Percentiles rank a stretch among this genome's conserved stretches.
Evolutionary conservation across 2,797 vertebrate genomes (phyloP).

Genomic region (Sternarchorhynchus goeldii): DNA sequence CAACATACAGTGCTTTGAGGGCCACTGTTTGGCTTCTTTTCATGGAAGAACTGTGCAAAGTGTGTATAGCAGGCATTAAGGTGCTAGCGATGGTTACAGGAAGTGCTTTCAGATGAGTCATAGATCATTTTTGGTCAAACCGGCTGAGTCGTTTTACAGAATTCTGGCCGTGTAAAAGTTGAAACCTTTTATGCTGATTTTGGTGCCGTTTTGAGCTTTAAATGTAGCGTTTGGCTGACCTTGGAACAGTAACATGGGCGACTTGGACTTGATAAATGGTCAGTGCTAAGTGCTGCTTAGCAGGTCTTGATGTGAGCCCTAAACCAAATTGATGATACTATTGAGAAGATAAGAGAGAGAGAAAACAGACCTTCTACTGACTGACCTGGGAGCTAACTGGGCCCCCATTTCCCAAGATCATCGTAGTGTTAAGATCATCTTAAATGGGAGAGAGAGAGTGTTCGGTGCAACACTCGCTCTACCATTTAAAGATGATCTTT

Average conservation of each 20-base stretch:
- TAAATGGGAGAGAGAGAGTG: too few species aligned
- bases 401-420: too few species aligned
- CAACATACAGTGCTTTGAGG: neutral
- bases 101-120: neutral
- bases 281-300: slow-evolving; percentile 19
- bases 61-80: neutral
- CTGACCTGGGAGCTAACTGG: neutral
- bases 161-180: neutral
- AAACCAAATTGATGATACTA: neutral
- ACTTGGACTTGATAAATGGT: slow-evolving; percentile 17
- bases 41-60: neutral
- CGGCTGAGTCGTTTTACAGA: neutral
- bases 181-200: neutral
- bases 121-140: neutral
- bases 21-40: neutral
- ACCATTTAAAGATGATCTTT: too few species aligned
- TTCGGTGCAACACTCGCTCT: too few species aligned
- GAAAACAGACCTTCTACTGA: neutral
- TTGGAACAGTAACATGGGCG: neutral
- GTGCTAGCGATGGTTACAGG: neutral
- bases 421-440: too few species aligned
- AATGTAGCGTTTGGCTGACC: neutral
- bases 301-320: slow-evolving; percentile 11
- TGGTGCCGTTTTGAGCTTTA: neutral
- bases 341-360: neutral